Conservation (phyloP, 2,888 invertebrate species). For the Lucinisca nassula region DNA sequence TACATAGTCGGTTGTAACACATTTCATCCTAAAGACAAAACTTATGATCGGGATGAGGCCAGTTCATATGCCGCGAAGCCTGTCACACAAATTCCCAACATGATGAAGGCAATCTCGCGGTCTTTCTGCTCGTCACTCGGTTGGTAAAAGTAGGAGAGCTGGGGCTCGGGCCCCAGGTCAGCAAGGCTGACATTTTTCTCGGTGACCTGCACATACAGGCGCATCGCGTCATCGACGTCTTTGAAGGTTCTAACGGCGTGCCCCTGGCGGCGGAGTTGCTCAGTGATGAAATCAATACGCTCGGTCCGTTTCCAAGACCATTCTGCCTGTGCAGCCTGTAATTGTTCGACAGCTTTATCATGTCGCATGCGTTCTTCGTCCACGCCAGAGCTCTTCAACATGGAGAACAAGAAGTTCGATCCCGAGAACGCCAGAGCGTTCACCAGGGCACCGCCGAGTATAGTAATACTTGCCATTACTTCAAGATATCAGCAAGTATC, state of each 20-base stretch:
- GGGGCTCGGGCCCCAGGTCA: too few relatives aligned
- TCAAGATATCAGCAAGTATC: conserved; percentile 44
- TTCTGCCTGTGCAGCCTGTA: conserved; percentile 44
- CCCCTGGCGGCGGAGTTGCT: conserved; percentile 43
- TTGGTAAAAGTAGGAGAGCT: too few relatives aligned
- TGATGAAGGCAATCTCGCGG: too few relatives aligned
- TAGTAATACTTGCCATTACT: conserved; percentile 48
- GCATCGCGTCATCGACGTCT: conserved; percentile 53
- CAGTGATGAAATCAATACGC: conserved; percentile 50
- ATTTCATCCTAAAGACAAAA: too few relatives aligned
- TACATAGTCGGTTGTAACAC: too few relatives aligned
- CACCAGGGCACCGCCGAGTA: conserved; percentile 39
- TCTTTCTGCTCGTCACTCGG: too few relatives aligned
- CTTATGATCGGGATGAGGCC: too few relatives aligned
- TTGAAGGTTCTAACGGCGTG: conserved; percentile 50
- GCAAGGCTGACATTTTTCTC: too few relatives aligned
- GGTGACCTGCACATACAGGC: neutral
- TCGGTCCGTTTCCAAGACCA: conserved; percentile 50
- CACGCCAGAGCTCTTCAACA: conserved; percentile 8
- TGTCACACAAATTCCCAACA: too few relatives aligned
- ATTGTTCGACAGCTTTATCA: conserved; percentile 53
- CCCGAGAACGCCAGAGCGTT: conserved; percentile 40
- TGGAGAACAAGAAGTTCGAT: conserved; percentile 27
- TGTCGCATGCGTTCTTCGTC: conserved; percentile 22
- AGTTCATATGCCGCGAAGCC: too few relatives aligned